Base-by-base conservation (phyloP, 2,113 vertebrate genomes). In the Heterochromis multidens region DNA sequence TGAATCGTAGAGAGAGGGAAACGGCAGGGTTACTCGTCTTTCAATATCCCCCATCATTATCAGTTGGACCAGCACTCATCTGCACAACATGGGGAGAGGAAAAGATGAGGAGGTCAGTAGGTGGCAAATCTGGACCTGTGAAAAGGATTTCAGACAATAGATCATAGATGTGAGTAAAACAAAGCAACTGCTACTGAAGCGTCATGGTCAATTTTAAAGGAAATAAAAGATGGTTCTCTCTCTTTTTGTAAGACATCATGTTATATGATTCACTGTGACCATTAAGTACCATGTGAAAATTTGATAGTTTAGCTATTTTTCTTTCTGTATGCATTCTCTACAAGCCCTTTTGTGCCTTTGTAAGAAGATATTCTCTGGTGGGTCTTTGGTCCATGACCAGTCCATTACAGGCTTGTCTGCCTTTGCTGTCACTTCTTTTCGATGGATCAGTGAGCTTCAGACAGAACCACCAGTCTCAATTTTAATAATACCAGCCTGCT, bases 401-500 rank as follows among this genome's bases (percentile, higher is more conserved):
- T 94, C 88, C 78, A 95, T 94, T 92, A 90, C 87, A 89, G 79
- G 84, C 90, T 84, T 90, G 93, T 95, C 93, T 93, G 87, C 84
- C 61, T 67, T 77, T 43, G 70, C 88, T 91, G 91, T 92, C 92
- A 91, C 85, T 65, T 89, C 58, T 62, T 70, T 82, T 83, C 95
- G 95, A 95, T 90, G 90, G 92, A 95, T 95, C 93, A 92, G 89
- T 77, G 82, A 81, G 83, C 85, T 89, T 87, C 84, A 93, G 91
- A 95, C 91, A 93, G 88, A 90, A 91, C 81, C 85, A 90, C 87
- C 86, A 80, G 85, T 83, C 82, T 85, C 80, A 33, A 25, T 89
- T 89, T 87, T 83, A 92, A 90, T 87, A 91, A 79, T 79, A 88
- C 19, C 58, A 83, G 80, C 43, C 77, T 79, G 78, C 40, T 79